Evolutionary conservation across 2,888 invertebrate species (phyloP).

Genomic region (Polylopha cassiicola): DNA sequence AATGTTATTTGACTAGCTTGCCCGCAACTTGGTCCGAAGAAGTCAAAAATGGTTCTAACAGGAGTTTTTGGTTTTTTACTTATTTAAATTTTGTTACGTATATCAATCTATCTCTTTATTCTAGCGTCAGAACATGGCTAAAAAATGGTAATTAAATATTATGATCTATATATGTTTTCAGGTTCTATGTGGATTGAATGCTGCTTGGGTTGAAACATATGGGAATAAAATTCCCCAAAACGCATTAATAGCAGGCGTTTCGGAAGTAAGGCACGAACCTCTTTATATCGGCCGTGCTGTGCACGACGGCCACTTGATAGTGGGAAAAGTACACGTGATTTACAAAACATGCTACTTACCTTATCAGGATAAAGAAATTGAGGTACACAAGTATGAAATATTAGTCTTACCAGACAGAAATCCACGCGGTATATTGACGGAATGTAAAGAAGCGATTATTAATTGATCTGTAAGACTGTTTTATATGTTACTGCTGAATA

Average conservation of each 20-base stretch:
- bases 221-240: slow-evolving; percentile 81
- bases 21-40: too few species aligned
- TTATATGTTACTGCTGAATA: too few species aligned
- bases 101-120: too few species aligned
- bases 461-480: too few species aligned
- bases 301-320: slow-evolving; percentile 83
- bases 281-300: slow-evolving; percentile 82
- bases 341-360: slow-evolving; percentile 86
- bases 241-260: slow-evolving; percentile 80
- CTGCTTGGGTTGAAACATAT: slow-evolving; percentile 72
- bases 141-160: slow-evolving; percentile 1
- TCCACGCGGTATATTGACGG: slow-evolving; percentile 12
- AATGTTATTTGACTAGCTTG: too few species aligned
- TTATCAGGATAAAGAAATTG: slow-evolving; percentile 50
- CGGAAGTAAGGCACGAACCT: slow-evolving; percentile 62
- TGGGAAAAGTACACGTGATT: slow-evolving; percentile 84
- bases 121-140: too few species aligned
- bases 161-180: slow-evolving; percentile 28
- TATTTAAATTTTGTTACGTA: too few species aligned
- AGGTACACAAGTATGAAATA: slow-evolving; percentile 40
- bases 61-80: too few species aligned
- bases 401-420: slow-evolving; percentile 35
- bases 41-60: too few species aligned
- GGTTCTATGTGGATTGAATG: slow-evolving; percentile 57
- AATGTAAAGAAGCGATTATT: too few species aligned